Conservation (phyloP, 2,797 vertebrate genomes). For the Scleropages formosus region DNA sequence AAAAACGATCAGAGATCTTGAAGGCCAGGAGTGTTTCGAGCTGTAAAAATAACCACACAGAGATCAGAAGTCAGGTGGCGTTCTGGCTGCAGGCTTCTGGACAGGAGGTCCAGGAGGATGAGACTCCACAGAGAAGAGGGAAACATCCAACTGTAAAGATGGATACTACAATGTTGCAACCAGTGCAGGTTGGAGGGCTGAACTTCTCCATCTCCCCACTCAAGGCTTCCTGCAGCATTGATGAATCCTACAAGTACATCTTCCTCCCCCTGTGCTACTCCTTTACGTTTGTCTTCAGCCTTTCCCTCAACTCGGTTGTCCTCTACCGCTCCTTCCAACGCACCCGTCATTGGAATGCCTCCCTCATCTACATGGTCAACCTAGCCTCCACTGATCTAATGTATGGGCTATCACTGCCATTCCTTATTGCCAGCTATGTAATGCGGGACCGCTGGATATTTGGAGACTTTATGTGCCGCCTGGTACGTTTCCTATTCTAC, state of each 20-base stretch:
- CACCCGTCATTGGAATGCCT: slow-evolving; percentile 73
- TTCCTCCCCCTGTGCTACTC: slow-evolving; percentile 80
- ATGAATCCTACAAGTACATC: slow-evolving; percentile 80
- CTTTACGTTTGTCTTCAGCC: slow-evolving; percentile 76
- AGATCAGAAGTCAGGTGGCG: neutral
- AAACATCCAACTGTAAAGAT: slow-evolving; percentile 44
- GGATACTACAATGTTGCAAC: slow-evolving; percentile 31
- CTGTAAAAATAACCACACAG: neutral
- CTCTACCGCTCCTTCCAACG: slow-evolving; percentile 69
- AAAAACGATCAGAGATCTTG: neutral
- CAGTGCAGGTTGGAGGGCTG: slow-evolving; percentile 24
- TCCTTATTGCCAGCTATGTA: slow-evolving; percentile 77
- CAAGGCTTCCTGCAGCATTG: slow-evolving; percentile 64
- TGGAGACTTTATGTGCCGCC: slow-evolving; percentile 79
- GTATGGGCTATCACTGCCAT: slow-evolving; percentile 78
- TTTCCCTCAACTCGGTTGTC: slow-evolving; percentile 74
- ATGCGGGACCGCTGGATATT: slow-evolving; percentile 78
- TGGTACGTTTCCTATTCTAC: slow-evolving; percentile 81
- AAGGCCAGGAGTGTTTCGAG: neutral
- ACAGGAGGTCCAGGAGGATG: slow-evolving; percentile 40
- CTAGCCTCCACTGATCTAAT: slow-evolving; percentile 80
- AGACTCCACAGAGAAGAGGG: slow-evolving; percentile 31
- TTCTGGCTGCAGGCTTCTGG: neutral
- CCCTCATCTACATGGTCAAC: slow-evolving; percentile 82
- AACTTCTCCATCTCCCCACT: slow-evolving; percentile 26